Evolutionary conservation across 92 coral and sea anemone genomes (phyloP).

Genomic region (Pocillopora meandrina): DNA sequence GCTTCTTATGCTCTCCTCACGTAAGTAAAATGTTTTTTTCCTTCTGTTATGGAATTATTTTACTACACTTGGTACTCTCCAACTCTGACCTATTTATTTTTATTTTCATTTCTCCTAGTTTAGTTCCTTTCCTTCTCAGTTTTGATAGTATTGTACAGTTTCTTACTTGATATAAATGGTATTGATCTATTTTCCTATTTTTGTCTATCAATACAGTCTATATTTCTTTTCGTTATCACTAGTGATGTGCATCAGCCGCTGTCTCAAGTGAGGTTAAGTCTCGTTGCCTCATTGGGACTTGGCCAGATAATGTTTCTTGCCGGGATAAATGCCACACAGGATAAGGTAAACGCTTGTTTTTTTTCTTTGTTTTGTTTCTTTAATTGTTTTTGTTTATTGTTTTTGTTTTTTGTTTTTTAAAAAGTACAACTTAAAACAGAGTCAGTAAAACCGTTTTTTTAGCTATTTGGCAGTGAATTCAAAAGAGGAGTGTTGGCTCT

Average conservation of each 20-base stretch:
- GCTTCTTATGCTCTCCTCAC: not conserved
- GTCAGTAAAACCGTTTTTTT: not conserved
- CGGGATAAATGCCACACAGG: not conserved
- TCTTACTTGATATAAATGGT: too few species aligned
- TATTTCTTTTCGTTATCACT: not conserved
- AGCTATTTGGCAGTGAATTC: not conserved
- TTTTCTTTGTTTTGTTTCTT: too few species aligned
- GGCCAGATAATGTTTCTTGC: not conserved
- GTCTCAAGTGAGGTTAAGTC: not conserved
- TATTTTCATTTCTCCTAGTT: too few species aligned
- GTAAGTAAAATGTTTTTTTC: not conserved
- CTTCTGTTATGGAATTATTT: not conserved
- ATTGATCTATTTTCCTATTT: too few species aligned
- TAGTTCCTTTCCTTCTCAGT: too few species aligned
- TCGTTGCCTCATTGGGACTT: not conserved
- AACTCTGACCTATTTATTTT: too few species aligned
- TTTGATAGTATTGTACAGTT: too few species aligned
- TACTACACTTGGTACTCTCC: not conserved
- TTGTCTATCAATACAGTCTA: too few species aligned
- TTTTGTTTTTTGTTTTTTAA: too few species aligned
- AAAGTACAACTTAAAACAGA: not conserved
- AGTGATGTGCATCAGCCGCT: conserved; percentile 2
- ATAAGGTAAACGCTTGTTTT: not conserved
- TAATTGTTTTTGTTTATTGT: too few species aligned
- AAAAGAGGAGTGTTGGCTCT: too few species aligned